These are phyloP conservation scores for Meandrina meandrites DNA, from an alignment of 92 coral and sea anemone genomes.

Conservation along the genomic window DNA sequence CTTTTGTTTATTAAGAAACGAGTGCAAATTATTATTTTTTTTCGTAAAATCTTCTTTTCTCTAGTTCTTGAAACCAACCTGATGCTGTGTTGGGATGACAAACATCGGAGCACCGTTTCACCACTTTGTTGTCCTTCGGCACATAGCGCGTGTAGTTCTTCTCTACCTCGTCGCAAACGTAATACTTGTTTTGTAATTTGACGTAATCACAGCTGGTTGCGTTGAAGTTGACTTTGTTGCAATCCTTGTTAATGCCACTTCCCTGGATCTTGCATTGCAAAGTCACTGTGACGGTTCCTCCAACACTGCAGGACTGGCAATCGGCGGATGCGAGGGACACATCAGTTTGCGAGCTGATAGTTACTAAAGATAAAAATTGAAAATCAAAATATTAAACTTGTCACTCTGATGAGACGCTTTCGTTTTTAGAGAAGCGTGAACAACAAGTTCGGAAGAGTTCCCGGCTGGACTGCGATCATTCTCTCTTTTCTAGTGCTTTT, in stretches of 20 bases:
- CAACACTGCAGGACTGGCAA: constrained; percentile 25
- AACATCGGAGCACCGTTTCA: background rate
- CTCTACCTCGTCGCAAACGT: constrained; percentile 18
- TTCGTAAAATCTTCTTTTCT: no score
- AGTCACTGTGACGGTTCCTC: constrained; percentile 27
- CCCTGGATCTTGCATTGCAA: constrained; percentile 14
- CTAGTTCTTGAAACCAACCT: background rate
- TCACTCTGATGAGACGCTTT: no score
- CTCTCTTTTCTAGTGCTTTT: no score
- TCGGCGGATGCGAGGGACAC: background rate
- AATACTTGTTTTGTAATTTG: background rate
- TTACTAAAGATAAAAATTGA: constrained; percentile 11
- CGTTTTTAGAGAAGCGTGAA: no score
- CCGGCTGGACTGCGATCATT: no score
- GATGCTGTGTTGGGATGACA: background rate
- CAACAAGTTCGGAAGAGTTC: no score
- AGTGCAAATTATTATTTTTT: no score
- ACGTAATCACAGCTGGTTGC: constrained; percentile 17
- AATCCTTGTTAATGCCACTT: background rate
- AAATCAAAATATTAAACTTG: background rate
- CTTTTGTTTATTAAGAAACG: no score
- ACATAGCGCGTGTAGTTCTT: constrained; percentile 9
- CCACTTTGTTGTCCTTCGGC: background rate
- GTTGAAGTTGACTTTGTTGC: constrained; percentile 15
- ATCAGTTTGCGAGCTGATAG: constrained; percentile 8